Base-by-base conservation (phyloP, 1,140 invertebrate genomes). In the Steinernema khuongi region DNA sequence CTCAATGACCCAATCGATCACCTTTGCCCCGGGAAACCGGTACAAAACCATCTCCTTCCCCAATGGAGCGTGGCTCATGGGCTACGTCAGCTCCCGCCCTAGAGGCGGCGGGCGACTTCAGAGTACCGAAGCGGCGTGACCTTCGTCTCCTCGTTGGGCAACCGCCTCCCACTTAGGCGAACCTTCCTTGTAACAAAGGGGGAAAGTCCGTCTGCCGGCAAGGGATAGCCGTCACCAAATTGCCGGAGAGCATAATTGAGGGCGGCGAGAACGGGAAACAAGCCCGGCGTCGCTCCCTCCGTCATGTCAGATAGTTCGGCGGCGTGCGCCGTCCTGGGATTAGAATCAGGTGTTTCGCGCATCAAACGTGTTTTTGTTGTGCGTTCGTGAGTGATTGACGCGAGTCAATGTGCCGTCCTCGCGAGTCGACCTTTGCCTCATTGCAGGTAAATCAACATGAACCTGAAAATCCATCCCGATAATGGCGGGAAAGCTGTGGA, bases 371-470 rank as follows among this genome's bases (percentile, higher is more conserved):
- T 60, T 60, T 60, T 60, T 60, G 50, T 60, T 60, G 50, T 60
- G 50, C 19, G 50, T 60, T 22, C 7, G 26, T 22, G 19, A 60
- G 50, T 60, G 7, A 60, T 60, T 60, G 7, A 22, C 50, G 50
- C 50, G 22, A 60, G 11, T 60, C 50, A 60, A 26, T 60, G 50
- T 60, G 50, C 50, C 50, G 50, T 14, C 7, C 14, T 7, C 26
- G 36, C 36, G 22, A 60, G 22, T 26, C 26, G 50, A 60, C 11
- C 14, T 41, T 41, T n/a, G 7, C 14, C 50, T 7, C 26, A n/a
- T 60, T 60, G 50, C 50, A 60, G 50, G 50, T 60, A 60, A 60
- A 60, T n/a, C 50, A 60, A 60, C 50, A 60, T 60, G 50, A 60
- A 60, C 50, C 50, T 60, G 50, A 60, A 60, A 60, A 60, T 60